Conservation (phyloP, 2,113 vertebrate genomes). For the Mastomys coucha region DNA sequence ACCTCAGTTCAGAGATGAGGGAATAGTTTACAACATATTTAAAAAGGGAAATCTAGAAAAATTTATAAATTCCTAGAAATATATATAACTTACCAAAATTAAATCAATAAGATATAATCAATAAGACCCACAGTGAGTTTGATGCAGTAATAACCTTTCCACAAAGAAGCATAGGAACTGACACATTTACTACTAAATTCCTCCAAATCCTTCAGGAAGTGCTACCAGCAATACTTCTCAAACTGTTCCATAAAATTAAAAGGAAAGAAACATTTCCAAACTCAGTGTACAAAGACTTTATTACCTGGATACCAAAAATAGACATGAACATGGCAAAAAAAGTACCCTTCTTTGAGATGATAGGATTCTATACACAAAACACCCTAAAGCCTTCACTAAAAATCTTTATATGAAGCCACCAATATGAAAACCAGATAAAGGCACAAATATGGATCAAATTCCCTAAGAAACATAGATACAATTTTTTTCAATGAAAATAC, state of each 20-base stretch:
- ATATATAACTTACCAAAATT: not conserved
- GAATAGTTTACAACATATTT: not conserved
- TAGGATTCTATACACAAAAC: not conserved
- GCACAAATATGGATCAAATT: not conserved
- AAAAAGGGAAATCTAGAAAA: not conserved
- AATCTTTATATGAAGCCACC: not conserved
- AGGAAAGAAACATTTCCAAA: not conserved
- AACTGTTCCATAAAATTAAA: not conserved
- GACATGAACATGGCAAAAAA: not conserved
- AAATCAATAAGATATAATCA: not conserved
- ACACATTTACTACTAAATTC: not conserved
- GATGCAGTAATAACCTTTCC: not conserved
- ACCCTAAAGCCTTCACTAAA: not conserved
- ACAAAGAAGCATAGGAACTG: not conserved
- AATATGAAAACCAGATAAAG: not conserved
- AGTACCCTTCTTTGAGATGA: not conserved
- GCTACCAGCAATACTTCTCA: not conserved
- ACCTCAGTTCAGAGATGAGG: not conserved
- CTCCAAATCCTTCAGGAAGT: not conserved
- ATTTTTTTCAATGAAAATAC: not conserved
- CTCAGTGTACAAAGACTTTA: not conserved
- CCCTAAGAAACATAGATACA: not conserved
- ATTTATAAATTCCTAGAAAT: not conserved
- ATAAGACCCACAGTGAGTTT: not conserved
- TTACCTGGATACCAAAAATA: not conserved